Conservation (phyloP, 2,797 vertebrate genomes). For the Cirrhinus mrigala region DNA sequence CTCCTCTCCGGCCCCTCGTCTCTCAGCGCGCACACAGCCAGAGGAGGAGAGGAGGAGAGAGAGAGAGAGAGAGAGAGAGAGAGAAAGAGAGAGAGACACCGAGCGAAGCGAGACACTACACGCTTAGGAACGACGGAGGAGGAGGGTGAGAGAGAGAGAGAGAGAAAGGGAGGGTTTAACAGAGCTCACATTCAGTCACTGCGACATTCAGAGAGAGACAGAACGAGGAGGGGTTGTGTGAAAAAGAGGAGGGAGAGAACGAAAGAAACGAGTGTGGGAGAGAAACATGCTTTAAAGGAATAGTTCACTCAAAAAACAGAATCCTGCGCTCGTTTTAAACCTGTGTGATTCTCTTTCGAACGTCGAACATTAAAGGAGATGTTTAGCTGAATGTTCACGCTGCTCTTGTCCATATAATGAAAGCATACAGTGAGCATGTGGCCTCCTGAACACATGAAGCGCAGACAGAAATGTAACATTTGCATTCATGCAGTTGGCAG, state of each 20-base stretch:
- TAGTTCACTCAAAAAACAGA: neutral
- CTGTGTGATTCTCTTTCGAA: neutral
- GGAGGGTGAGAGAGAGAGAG: constrained; percentile 32
- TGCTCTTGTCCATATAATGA: neutral
- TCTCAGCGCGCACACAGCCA: constrained; percentile 74
- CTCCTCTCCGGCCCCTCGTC: constrained; percentile 53
- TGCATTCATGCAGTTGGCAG: neutral
- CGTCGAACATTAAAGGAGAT: neutral
- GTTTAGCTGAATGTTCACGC: neutral
- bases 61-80: constrained; percentile 58
- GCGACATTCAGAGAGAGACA: constrained; percentile 57
- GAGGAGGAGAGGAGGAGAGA: constrained; percentile 68
- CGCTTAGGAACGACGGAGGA: constrained; percentile 37
- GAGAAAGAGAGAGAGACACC: constrained; percentile 57
- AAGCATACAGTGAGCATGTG: neutral
- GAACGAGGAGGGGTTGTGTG: constrained; percentile 56
- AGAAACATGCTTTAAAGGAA: constrained; percentile 48
- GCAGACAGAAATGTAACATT: neutral
- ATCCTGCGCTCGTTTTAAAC: neutral
- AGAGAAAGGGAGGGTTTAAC: constrained; percentile 49
- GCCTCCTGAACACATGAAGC: neutral
- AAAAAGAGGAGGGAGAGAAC: constrained; percentile 45
- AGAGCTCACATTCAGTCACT: constrained; percentile 47
- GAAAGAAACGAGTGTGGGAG: constrained; percentile 55
- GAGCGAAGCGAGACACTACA: constrained; percentile 52